Conservation (phyloP, 1,140 invertebrate species). For the Macrotrachela quadricornifera region DNA sequence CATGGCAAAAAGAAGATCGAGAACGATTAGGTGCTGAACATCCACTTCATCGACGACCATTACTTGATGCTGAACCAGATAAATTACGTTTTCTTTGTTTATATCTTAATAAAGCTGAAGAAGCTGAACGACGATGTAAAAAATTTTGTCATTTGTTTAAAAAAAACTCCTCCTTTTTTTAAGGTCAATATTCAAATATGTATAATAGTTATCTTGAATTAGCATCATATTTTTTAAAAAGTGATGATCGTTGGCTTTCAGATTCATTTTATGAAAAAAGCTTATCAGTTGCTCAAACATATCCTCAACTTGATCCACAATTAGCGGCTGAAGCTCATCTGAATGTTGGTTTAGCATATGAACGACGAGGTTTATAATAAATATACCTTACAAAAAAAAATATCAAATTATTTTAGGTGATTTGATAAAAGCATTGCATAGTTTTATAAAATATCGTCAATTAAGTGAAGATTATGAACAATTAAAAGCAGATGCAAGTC, state of each 20-base stretch:
- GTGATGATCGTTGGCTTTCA: constrained; percentile 3
- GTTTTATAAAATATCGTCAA: too few relatives aligned
- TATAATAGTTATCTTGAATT: neutral
- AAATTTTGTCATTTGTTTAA: neutral
- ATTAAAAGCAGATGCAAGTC: neutral
- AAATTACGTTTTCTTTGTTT: constrained; percentile 7
- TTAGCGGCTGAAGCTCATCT: constrained; percentile 1
- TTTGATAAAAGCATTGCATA: too few relatives aligned
- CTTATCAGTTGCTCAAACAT: neutral
- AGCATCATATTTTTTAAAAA: constrained; percentile 4
- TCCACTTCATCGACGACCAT: constrained; percentile 2
- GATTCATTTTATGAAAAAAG: constrained; percentile 7
- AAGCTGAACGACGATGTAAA: neutral
- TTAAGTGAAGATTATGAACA: too few relatives aligned
- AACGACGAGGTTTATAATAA: constrained; percentile 7
- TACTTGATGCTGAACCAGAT: constrained; percentile 1
- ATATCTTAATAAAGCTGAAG: constrained; percentile 3
- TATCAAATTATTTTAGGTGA: too few relatives aligned
- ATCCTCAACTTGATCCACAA: neutral
- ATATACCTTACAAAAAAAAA: too few relatives aligned
- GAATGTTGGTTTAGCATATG: neutral
- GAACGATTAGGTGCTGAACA: constrained; percentile 4
- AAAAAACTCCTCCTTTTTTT: too few relatives aligned
- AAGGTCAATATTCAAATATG: too few relatives aligned
- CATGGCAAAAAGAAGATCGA: constrained; percentile 4